Evolutionary conservation across 2,888 invertebrate genomes (phyloP).

Genomic region (Meliscaeva auricollis): DNA sequence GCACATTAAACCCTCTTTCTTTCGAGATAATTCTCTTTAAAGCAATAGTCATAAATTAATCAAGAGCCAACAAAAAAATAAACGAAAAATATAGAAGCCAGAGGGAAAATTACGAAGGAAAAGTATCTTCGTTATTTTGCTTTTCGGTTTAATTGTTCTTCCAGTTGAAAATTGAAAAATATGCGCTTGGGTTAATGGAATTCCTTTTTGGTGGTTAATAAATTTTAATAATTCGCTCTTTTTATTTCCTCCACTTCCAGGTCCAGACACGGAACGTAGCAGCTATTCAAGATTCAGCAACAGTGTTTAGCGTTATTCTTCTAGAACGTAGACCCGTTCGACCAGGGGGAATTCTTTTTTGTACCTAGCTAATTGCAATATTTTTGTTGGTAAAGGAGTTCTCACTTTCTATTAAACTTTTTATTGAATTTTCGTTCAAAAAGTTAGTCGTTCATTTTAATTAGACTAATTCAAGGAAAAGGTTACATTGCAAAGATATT

Average conservation of each 20-base stretch:
- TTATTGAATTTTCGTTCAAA: not conserved
- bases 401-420: conserved; percentile 21
- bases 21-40: conserved; percentile 48
- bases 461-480: conserved; percentile 73
- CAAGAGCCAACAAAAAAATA: conserved; percentile 31
- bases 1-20: conserved; percentile 16
- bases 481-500: too few species aligned
- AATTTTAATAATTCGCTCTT: conserved; percentile 71
- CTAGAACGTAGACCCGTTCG: conserved; percentile 12
- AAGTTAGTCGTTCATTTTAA: conserved; percentile 64
- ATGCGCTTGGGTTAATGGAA: conserved; percentile 70
- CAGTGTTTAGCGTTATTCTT: conserved; percentile 29
- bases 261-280: conserved; percentile 30
- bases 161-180: conserved; percentile 70
- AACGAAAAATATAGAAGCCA: conserved; percentile 12
- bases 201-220: conserved; percentile 73
- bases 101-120: conserved; percentile 30
- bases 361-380: conserved; percentile 16
- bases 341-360: conserved; percentile 36
- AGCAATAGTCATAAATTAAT: conserved; percentile 58
- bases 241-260: conserved; percentile 46
- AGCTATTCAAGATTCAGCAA: conserved; percentile 38
- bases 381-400: conserved; percentile 39
- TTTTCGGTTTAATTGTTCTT: conserved; percentile 62
- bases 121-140: conserved; percentile 29